Evolutionary conservation across 2,797 vertebrate genomes (phyloP), one percentile per base, ranked within the genome.

Genomic region (Rhinatrema bivittatum): DNA sequence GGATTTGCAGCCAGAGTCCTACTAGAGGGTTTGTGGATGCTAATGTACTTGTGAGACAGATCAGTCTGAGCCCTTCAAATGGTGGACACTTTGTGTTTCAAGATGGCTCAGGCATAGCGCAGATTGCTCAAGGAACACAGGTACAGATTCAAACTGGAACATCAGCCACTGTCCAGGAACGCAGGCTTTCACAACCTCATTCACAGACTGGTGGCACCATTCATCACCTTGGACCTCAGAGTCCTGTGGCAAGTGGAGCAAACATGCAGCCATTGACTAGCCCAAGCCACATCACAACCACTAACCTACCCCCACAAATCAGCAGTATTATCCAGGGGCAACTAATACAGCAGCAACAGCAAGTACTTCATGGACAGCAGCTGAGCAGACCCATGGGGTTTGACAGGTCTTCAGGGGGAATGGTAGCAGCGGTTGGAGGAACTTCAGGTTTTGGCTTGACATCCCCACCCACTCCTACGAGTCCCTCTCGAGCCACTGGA

Each of bases 311-410:
- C 1, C 96, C 94, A 17, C 96, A 97, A 21, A 98, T 99, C 66
- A 97, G 96, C 82, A 98, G 94, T 68, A 96, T 96, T 63, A 94
- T 99, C 62, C 89, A 98, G 73, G 93, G 90, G 29, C 91, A 96
- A 23, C 73, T 98, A 29, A 87, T 89, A 34, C 91, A 93, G 6
- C 91, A 83, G 43, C 48, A 80, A 36, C 81, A n/a, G n/a, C n/a
- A 82, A 25, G 81, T 74, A 18, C 77, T 83, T 37, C 85, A 77
- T 32, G 74, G 81, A 1, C 83, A 79, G 25, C 72, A 70, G 9
- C 39, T 84, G 42, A 62, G 65, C 4, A 73, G 83, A 25, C 53
- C 94, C 4, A 66, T 93, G 53, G 85, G 89, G 21, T 94, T 91
- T 40, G 92, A 97, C 33, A 89, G 93, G 72, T 78, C 82, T 4